Evolutionary conservation across 1,140 invertebrate species (phyloP), one percentile per base, ranked within the genome.

Genomic region (Lasioglossum baleicum): DNA sequence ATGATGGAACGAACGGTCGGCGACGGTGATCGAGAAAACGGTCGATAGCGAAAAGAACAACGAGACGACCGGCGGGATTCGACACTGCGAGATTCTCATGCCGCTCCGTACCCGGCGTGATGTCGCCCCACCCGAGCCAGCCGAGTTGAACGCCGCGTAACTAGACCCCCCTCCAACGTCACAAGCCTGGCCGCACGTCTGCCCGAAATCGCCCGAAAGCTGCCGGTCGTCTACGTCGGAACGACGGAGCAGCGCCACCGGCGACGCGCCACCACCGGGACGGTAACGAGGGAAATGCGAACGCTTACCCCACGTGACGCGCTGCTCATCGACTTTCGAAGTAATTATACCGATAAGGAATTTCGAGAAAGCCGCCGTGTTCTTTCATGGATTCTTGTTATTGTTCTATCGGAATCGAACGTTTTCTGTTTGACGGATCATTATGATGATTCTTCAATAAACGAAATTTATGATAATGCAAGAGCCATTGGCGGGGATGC

Each of bases 71-170:
- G 82, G 83, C 65, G 74, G 73, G 69, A 72, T 85, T 85, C 83
- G 84, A 64, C 84, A 85, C 83, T 82, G 83, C 83, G 80, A 84
- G 83, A 60, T 71, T 79, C 79, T 79, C 71, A 72, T 82, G 80
- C 53, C 60, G 48, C 42, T 63, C n/a, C 58, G 75, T 75, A 7
- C 35, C 48, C 82, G 75, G 69, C 82, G 82, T 72, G 71, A 68
- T 73, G 68, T 35, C 81, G 84, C 84, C 84, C 84, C 84, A 85
- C 84, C 84, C 84, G 71, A n/a, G n/a, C n/a, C n/a, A 67, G 20
- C 31, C 67, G 26, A 84, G 40, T 63, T 78, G 83, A 82, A 73
- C 81, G 67, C 78, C 78, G 82, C 79, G 77, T 70, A 81, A 68
- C 74, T 60, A 53, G 40, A 69, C 66, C 69, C 58, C 11, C 2